These are phyloP conservation scores for Wasmannia auropunctata DNA, from an alignment of 1,140 invertebrate genomes.

Conservation along the genomic window DNA sequence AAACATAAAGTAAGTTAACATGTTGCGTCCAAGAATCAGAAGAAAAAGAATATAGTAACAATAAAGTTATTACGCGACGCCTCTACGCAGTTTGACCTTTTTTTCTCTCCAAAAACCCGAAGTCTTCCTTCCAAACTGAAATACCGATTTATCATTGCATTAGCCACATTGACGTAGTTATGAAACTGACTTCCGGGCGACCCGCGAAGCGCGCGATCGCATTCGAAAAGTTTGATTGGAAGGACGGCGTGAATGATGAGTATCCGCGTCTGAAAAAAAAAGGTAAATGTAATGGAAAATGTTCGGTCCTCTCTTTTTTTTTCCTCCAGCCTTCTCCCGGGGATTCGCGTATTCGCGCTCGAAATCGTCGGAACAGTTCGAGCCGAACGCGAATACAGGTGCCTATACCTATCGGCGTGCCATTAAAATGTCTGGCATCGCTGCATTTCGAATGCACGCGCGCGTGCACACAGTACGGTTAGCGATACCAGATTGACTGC, in stretches of 20 bases:
- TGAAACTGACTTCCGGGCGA: slow-evolving; percentile 39
- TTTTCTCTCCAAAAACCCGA: background rate
- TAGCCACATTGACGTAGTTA: slow-evolving; percentile 41
- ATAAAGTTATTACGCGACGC: background rate
- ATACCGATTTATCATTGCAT: slow-evolving; percentile 47
- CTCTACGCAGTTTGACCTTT: background rate
- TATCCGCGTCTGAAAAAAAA: slow-evolving; percentile 8
- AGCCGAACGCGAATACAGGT: background rate
- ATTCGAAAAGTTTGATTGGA: slow-evolving; percentile 51
- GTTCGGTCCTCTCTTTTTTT: background rate
- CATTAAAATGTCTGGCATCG: slow-evolving; percentile 38
- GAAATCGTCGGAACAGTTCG: background rate
- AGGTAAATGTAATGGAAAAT: slow-evolving; percentile 36
- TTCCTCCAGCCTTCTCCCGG: background rate
- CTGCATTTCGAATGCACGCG: background rate
- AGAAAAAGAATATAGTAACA: background rate
- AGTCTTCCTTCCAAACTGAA: background rate
- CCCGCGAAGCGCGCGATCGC: slow-evolving; percentile 20
- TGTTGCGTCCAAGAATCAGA: background rate
- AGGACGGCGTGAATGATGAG: slow-evolving; percentile 45
- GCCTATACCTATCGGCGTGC: background rate
- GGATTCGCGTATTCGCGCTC: background rate
- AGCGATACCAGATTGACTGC: slow-evolving; percentile 45
- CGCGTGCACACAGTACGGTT: slow-evolving; percentile 11
- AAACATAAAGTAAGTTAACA: background rate